Percentiles rank a stretch among this genome's conserved stretches.
phyloP scores from a whole-genome alignment of 2,888 invertebrate genomes.

The Petrolisthes manimaculis region DNA sequence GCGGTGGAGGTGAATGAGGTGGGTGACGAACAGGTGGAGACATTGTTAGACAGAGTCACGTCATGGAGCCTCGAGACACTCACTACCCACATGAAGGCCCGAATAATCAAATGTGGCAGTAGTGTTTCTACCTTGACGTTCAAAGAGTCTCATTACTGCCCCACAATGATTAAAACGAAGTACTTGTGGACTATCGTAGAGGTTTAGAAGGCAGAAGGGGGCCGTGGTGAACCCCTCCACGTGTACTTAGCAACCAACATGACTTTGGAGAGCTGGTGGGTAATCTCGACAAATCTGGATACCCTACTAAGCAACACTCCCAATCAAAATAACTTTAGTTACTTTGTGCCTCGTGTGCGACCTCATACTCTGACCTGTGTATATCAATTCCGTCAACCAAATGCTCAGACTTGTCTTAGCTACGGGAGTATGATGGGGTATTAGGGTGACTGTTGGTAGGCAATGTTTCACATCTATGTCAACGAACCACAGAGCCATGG shows the following conservation, averaged over 20 bases:
- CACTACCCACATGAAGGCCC: not conserved
- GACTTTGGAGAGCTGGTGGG: conserved; percentile 29
- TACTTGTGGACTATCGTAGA: conserved; percentile 16
- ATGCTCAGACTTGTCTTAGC: too few relatives aligned
- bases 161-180: not conserved
- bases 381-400: too few relatives aligned
- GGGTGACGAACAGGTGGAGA: conserved; percentile 8
- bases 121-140: conserved; percentile 1
- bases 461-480: not conserved
- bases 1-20: conserved; percentile 13
- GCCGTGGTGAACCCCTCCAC: not conserved
- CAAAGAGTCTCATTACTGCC: not conserved
- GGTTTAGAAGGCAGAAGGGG: not conserved
- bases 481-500: not conserved
- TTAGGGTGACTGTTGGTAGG: not conserved
- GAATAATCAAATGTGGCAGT: conserved; percentile 22
- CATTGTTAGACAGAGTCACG: conserved; percentile 12
- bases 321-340: not conserved
- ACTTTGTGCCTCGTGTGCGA: too few relatives aligned
- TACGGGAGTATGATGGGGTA: not conserved
- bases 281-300: conserved; percentile 2
- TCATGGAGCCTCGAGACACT: conserved; percentile 10
- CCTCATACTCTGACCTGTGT: too few relatives aligned
- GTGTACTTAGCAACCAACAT: conserved; percentile 27
- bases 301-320: not conserved